phyloP scores from a whole-genome alignment of 2,113 vertebrate species.

The Vanacampus margaritifer region DNA sequence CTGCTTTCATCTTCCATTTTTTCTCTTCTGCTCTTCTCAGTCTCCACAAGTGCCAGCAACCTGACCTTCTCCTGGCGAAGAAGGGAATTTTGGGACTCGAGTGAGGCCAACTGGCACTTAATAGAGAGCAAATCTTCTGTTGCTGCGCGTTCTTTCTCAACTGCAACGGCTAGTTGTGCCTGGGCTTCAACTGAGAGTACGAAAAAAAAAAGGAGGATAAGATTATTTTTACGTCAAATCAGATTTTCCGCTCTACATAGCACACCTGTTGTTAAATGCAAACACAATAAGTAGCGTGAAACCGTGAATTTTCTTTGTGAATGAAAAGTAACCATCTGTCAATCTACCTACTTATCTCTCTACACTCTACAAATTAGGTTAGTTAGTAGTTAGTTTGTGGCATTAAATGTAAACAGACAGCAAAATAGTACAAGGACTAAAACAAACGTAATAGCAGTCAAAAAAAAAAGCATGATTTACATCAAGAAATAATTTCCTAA shows the following conservation, averaged over 20 bases:
- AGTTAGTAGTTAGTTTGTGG: too few relatives aligned
- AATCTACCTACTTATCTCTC: too few relatives aligned
- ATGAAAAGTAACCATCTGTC: too few relatives aligned
- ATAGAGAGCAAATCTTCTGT: slow-evolving; percentile 85
- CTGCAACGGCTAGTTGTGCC: slow-evolving; percentile 84
- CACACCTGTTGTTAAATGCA: background rate
- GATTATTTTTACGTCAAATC: background rate
- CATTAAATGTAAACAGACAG: background rate
- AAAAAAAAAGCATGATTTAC: background rate
- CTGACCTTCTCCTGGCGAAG: slow-evolving; percentile 89
- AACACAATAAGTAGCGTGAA: background rate
- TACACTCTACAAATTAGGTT: too few relatives aligned
- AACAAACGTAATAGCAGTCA: too few relatives aligned
- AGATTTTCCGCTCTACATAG: background rate
- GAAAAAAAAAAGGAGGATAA: background rate
- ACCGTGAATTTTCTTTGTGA: too few relatives aligned
- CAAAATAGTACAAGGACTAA: background rate
- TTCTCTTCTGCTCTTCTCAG: slow-evolving; percentile 81
- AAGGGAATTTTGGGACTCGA: slow-evolving; percentile 89
- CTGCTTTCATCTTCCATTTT: slow-evolving; percentile 89
- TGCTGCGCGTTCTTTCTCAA: slow-evolving; percentile 89
- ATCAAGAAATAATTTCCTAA: background rate
- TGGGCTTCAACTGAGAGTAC: slow-evolving; percentile 82
- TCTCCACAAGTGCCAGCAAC: slow-evolving; percentile 81
- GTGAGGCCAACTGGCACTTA: slow-evolving; percentile 82